phyloP scores from a whole-genome alignment of 2,113 vertebrate genomes.

The Hippopotamus amphibius region DNA sequence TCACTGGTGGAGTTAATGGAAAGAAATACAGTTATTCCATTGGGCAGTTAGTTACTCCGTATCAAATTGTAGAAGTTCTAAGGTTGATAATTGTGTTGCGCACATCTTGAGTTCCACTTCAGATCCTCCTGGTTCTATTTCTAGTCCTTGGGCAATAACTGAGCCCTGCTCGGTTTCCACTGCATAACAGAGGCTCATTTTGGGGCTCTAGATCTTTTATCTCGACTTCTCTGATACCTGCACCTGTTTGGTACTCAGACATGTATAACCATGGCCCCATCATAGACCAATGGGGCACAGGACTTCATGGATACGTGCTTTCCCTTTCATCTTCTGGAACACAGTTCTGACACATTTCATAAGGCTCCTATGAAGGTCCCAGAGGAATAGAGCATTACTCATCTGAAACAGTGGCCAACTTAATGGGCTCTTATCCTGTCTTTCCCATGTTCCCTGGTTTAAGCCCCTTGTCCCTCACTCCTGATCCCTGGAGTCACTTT shows the following conservation, averaged over 20 bases:
- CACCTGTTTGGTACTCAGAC: background rate
- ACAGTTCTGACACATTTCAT: background rate
- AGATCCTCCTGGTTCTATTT: background rate
- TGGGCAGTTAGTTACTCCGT: background rate
- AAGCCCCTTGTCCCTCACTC: background rate
- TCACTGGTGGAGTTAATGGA: background rate
- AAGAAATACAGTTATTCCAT: conserved; percentile 1
- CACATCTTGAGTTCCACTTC: background rate
- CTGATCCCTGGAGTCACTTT: background rate
- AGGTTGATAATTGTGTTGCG: background rate
- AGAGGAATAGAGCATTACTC: background rate
- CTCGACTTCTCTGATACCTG: background rate
- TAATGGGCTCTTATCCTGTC: background rate
- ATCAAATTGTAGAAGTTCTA: background rate
- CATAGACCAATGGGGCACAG: background rate
- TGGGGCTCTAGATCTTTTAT: background rate
- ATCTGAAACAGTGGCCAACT: background rate
- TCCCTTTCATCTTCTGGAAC: background rate
- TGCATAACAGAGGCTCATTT: background rate
- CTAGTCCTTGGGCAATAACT: background rate
- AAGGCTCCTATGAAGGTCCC: background rate
- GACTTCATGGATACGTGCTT: background rate
- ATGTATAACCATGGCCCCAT: background rate
- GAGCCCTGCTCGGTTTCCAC: background rate
- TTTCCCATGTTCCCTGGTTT: background rate